Evolutionary conservation across 1,140 invertebrate species (phyloP).

Genomic region (Drosophila lacteicornis): DNA sequence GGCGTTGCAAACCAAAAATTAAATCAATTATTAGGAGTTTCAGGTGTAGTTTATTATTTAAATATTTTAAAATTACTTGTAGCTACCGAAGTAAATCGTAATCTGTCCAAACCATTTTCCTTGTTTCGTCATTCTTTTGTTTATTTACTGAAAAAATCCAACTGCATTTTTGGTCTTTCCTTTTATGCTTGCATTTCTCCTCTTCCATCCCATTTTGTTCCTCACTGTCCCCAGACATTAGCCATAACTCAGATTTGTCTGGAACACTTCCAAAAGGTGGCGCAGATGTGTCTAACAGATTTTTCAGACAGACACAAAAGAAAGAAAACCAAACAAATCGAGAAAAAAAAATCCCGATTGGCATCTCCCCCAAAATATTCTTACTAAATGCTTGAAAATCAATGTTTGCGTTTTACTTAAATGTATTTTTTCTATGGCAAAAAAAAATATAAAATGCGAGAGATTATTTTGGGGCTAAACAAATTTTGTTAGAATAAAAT

Average conservation of each 20-base stretch:
- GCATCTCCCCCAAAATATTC: not conserved
- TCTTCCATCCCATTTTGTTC: not conserved
- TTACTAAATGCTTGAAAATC: not conserved
- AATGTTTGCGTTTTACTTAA: not conserved
- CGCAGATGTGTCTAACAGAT: constrained; percentile 24
- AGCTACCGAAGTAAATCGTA: too few relatives aligned
- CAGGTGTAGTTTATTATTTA: not conserved
- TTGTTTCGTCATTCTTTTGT: not conserved
- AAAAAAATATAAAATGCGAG: constrained; percentile 3
- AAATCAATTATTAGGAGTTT: not conserved
- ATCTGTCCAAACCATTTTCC: too few relatives aligned
- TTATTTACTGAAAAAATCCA: not conserved
- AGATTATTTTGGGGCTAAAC: constrained; percentile 5
- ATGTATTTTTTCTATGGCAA: not conserved
- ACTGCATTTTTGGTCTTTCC: not conserved
- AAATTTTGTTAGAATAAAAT: constrained; percentile 25
- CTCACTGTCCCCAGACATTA: constrained; percentile 9
- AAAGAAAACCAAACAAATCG: not conserved
- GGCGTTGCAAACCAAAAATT: not conserved
- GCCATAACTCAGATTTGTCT: constrained; percentile 25
- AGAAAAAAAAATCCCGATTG: not conserved
- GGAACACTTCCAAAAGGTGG: constrained; percentile 20
- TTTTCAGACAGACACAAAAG: constrained; percentile 28
- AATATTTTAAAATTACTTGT: not conserved
- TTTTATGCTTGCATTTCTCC: not conserved